A percentile compares a stretch with the other conserved stretches of the same genome.
These are phyloP conservation scores for Aselliscus stoliczkanus DNA, from an alignment of 2,797 vertebrate species.

Conservation along the genomic window DNA sequence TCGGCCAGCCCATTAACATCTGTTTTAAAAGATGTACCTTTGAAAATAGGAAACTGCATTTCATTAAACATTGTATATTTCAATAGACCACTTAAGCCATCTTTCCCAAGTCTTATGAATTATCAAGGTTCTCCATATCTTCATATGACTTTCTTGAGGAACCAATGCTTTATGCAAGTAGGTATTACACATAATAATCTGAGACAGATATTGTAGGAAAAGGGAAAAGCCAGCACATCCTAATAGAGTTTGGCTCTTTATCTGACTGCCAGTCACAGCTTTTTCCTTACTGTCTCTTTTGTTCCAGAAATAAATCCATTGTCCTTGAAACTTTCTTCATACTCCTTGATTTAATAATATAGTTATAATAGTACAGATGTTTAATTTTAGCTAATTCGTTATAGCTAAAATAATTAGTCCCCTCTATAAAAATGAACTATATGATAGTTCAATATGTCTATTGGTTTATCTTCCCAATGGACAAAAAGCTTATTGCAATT, in stretches of 20 bases:
- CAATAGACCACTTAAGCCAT: background rate
- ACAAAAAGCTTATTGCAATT: background rate
- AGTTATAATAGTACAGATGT: slow-evolving; percentile 9
- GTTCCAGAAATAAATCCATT: slow-evolving; percentile 57
- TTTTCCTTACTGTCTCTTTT: slow-evolving; percentile 39
- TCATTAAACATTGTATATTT: slow-evolving; percentile 11
- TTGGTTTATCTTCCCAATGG: background rate
- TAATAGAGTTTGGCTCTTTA: background rate
- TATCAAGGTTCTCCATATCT: background rate
- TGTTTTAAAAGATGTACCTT: background rate
- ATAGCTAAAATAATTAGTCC: background rate
- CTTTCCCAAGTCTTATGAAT: background rate
- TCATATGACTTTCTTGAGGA: background rate
- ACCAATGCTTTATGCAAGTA: background rate
- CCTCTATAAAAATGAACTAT: background rate
- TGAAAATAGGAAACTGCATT: background rate
- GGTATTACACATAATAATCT: background rate
- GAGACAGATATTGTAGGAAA: slow-evolving; percentile 20
- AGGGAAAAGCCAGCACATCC: background rate
- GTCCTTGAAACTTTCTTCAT: slow-evolving; percentile 35
- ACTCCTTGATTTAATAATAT: background rate
- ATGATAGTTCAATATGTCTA: background rate
- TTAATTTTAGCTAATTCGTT: slow-evolving; percentile 47
- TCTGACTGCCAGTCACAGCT: background rate
- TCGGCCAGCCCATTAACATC: too few relatives aligned